A percentile compares a stretch with the other conserved stretches of the same genome.
Conservation (phyloP, 2,888 invertebrate species). For the Onchidella celtica region DNA sequence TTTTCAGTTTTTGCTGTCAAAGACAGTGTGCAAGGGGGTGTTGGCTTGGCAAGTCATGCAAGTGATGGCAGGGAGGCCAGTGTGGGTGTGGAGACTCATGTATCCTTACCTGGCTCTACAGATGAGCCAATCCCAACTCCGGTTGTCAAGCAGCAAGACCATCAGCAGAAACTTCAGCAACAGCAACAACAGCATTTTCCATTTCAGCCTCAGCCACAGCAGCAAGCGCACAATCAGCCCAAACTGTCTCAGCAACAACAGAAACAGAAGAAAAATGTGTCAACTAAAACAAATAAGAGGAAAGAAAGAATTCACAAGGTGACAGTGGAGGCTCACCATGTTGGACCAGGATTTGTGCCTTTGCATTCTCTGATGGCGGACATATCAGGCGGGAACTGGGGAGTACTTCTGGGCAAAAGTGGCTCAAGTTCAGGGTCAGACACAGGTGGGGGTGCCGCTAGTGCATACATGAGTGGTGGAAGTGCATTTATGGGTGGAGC, state of each 20-base stretch:
- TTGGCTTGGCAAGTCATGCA: neutral
- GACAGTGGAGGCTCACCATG: conserved; percentile 54
- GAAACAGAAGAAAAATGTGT: neutral
- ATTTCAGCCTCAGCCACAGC: neutral
- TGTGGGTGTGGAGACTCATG: neutral
- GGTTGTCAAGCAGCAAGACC: neutral
- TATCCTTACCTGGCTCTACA: conserved; percentile 30
- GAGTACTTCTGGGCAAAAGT: conserved; percentile 43
- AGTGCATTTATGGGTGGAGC: conserved; percentile 7
- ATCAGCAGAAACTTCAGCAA: conserved; percentile 17
- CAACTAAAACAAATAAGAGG: neutral
- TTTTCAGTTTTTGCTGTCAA: conserved; percentile 70
- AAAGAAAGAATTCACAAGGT: conserved; percentile 45
- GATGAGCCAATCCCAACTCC: neutral
- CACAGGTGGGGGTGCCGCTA: conserved; percentile 25
- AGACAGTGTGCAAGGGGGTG: neutral
- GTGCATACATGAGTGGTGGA: conserved; percentile 31
- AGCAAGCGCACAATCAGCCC: neutral
- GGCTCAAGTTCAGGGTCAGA: conserved; percentile 47
- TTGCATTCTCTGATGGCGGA: conserved; percentile 45
- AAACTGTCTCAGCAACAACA: conserved; percentile 13
- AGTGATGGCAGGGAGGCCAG: conserved; percentile 21
- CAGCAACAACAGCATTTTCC: conserved; percentile 2
- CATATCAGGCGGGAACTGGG: conserved; percentile 49
- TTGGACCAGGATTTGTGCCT: conserved; percentile 18